phyloP scores from a whole-genome alignment of 64 coral and sea anemone genomes.

The Actinia equina region DNA sequence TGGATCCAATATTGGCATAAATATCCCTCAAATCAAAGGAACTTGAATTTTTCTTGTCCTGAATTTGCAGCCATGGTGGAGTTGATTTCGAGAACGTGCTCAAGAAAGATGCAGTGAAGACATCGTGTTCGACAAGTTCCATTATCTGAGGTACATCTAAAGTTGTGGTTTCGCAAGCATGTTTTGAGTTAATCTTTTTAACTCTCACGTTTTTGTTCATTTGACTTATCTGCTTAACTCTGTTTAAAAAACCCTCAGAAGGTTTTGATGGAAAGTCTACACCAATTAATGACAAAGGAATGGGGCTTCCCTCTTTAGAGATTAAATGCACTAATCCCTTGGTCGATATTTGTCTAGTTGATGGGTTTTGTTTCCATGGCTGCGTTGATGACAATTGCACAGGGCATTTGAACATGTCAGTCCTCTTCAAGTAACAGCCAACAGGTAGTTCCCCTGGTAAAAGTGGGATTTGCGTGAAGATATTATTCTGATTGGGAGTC shows the following conservation, averaged over 20 bases:
- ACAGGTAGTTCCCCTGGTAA: neutral
- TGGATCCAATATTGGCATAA: neutral
- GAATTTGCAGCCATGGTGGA: neutral
- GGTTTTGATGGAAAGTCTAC: neutral
- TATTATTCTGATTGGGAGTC: neutral
- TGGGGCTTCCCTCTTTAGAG: neutral
- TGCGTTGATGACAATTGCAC: neutral
- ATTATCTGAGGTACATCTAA: neutral
- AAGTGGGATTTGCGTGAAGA: neutral
- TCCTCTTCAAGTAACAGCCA: neutral
- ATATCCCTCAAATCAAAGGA: neutral
- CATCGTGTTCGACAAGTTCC: neutral
- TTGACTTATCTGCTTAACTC: neutral
- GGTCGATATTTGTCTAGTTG: neutral
- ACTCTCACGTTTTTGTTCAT: neutral
- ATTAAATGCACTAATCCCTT: neutral
- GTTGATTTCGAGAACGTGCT: neutral
- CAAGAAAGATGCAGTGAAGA: neutral
- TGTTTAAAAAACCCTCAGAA: neutral
- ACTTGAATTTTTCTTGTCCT: neutral
- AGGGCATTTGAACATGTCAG: neutral
- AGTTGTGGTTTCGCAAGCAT: neutral
- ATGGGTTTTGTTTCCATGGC: neutral
- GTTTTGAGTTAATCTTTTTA: neutral
- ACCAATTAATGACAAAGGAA: constrained; percentile 15